Percentiles rank a stretch among this genome's conserved stretches.
phyloP scores from a whole-genome alignment of 2,113 vertebrate genomes.

The Carassius auratus region DNA sequence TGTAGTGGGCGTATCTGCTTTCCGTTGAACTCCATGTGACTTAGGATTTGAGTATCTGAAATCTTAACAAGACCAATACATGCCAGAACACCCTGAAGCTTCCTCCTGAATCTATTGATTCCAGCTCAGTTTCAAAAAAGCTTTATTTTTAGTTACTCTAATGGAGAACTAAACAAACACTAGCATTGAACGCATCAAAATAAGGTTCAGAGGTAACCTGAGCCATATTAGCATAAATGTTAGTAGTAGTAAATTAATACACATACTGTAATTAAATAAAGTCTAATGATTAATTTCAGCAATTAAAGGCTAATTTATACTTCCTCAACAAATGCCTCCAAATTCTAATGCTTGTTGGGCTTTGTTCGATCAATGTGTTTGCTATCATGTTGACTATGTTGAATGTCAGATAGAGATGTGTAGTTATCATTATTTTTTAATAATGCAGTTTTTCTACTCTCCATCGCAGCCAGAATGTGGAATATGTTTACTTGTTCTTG shows the following conservation, averaged over 20 bases:
- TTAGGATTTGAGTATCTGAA: slow-evolving; percentile 30
- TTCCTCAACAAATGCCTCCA: slow-evolving; percentile 5
- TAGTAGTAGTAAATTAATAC: not conserved
- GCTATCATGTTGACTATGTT: not conserved
- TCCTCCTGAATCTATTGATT: slow-evolving; percentile 34
- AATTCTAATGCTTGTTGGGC: not conserved
- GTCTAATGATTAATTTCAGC: slow-evolving; percentile 3
- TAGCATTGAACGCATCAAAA: not conserved
- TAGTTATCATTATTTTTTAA: not conserved
- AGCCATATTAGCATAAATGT: not conserved
- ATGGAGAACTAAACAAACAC: not conserved
- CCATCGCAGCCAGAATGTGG: not conserved
- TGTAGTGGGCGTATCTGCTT: slow-evolving; percentile 24
- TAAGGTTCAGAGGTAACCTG: not conserved
- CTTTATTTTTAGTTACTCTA: not conserved
- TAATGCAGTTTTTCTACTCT: not conserved
- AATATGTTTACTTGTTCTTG: slow-evolving; percentile 9
- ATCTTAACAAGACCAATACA: slow-evolving; percentile 34
- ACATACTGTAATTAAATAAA: not conserved
- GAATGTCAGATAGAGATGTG: not conserved
- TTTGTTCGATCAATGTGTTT: not conserved
- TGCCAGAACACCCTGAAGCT: slow-evolving; percentile 30
- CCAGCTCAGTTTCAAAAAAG: slow-evolving; percentile 21
- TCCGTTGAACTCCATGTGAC: slow-evolving; percentile 4
- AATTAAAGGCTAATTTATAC: not conserved